A percentile compares a stretch with the other conserved stretches of the same genome.
phyloP scores from a whole-genome alignment of 1,140 invertebrate species.

The Medauroidea extradentata region DNA sequence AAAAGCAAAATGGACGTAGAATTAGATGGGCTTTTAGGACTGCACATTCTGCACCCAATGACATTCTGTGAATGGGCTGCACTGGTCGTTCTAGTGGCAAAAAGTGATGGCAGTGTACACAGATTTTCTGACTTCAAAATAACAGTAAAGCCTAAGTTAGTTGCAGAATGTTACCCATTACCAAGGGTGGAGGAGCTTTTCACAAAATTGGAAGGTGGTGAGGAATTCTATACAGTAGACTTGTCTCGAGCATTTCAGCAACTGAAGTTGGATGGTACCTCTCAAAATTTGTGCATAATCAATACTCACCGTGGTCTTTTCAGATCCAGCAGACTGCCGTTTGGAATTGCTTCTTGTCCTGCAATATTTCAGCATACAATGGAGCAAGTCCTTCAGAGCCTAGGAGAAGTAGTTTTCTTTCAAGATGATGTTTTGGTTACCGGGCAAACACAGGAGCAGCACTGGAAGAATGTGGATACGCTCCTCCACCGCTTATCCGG shows the following conservation, averaged over 20 bases:
- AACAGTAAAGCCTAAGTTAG: conserved; percentile 22
- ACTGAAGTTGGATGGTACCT: conserved; percentile 26
- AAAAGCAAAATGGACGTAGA: conserved; percentile 39
- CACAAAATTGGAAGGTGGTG: conserved; percentile 19
- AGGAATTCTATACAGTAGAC: conserved; percentile 32
- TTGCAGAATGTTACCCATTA: conserved; percentile 14
- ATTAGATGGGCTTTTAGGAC: conserved; percentile 36
- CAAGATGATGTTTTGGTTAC: conserved; percentile 24
- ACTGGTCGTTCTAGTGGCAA: conserved; percentile 46
- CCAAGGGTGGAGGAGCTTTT: not conserved
- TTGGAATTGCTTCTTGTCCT: conserved; percentile 33
- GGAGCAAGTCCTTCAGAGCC: conserved; percentile 20
- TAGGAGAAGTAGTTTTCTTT: conserved; percentile 19
- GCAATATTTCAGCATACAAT: conserved; percentile 33
- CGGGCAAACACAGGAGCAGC: not conserved
- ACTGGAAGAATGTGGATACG: too few relatives aligned
- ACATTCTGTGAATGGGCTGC: conserved; percentile 38
- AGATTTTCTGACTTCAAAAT: conserved; percentile 46
- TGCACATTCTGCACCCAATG: conserved; percentile 30
- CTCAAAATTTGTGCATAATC: conserved; percentile 30
- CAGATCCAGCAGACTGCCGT: conserved; percentile 33
- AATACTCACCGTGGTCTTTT: conserved; percentile 34
- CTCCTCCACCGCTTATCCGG: too few relatives aligned
- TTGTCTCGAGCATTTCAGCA: conserved; percentile 34
- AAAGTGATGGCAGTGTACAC: conserved; percentile 38